phyloP scores from a whole-genome alignment of 2,113 vertebrate species.

The Saguinus imperator region DNA sequence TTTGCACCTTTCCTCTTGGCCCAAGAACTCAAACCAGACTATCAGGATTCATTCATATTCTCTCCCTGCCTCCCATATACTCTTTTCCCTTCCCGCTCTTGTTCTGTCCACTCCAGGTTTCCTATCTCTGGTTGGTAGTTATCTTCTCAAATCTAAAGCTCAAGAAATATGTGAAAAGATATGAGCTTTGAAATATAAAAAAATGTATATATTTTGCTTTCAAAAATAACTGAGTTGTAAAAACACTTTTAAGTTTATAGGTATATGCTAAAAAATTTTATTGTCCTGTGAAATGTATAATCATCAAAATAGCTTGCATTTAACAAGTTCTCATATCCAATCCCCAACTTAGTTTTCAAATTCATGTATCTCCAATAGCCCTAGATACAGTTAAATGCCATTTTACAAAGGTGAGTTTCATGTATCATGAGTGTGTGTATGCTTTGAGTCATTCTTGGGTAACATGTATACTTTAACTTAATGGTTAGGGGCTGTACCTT shows the following conservation, averaged over 20 bases:
- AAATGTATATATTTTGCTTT: neutral
- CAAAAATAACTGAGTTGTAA: neutral
- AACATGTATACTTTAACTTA: neutral
- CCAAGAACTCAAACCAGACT: neutral
- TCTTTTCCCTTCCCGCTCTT: no score
- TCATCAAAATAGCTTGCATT: neutral
- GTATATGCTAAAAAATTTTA: neutral
- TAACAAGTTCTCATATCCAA: neutral
- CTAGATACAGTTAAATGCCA: neutral
- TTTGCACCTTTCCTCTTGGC: neutral
- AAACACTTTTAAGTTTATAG: neutral
- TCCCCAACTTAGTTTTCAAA: neutral
- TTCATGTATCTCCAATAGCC: neutral
- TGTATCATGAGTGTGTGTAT: neutral
- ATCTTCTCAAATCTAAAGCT: neutral
- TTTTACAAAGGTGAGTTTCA: neutral
- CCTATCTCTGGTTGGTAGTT: neutral
- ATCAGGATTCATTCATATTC: accelerated
- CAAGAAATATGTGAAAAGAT: neutral
- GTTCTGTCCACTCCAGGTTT: no score
- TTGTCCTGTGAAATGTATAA: neutral
- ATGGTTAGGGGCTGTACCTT: neutral
- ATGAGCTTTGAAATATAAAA: neutral
- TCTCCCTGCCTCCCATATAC: accelerated
- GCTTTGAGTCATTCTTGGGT: neutral